Base-by-base conservation (phyloP, 1,140 invertebrate genomes). In the Asbolus verrucosus region DNA sequence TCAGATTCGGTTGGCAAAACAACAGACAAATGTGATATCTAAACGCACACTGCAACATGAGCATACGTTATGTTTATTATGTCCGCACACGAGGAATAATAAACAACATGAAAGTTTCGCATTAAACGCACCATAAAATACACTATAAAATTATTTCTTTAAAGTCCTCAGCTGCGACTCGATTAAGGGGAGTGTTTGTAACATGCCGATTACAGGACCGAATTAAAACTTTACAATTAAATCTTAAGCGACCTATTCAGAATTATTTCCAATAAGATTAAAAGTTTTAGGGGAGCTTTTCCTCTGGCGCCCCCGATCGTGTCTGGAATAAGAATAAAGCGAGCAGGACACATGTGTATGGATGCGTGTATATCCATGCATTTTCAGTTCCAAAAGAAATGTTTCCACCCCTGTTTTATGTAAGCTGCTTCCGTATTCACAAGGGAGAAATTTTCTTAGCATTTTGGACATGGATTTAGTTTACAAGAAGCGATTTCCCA, bases 401-500 rank as follows among this genome's bases (percentile, higher is more conserved):
- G 75, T 76, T 77, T 75, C 73, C 76, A 67, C 76, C 75, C 76
- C 70, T 70, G 73, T 74, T 75, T 75, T 66, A 60, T 72, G 73
- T 76, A 77, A 77, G 74, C 77, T 75, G 72, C 74, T 79, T 78
- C 67, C 70, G 60, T 77, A 79, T 79, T 78, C 78, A 77, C 78
- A 75, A 72, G 78, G 78, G 78, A 79, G 77, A 78, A 79, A 79
- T 79, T 79, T 79, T 76, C 76, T 75, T 77, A 70, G 70, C 73
- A 73, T 73, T 74, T 73, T 72, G 70, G 73, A 75, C 70, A 67
- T 38, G 43, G 43, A 67, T 60, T 66, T 59, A 41, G 54, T 43
- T 43, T 15, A 41, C 50, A 61, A 61, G 62, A 66, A 41, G 54
- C 31, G 41, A 65, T 70, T 50, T 66, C 63, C 9, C 30, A 27